Percentiles rank a stretch among this genome's conserved stretches.
These are phyloP conservation scores for Tricholauxania praeusta DNA, from an alignment of 2,888 invertebrate genomes.

Conservation along the genomic window DNA sequence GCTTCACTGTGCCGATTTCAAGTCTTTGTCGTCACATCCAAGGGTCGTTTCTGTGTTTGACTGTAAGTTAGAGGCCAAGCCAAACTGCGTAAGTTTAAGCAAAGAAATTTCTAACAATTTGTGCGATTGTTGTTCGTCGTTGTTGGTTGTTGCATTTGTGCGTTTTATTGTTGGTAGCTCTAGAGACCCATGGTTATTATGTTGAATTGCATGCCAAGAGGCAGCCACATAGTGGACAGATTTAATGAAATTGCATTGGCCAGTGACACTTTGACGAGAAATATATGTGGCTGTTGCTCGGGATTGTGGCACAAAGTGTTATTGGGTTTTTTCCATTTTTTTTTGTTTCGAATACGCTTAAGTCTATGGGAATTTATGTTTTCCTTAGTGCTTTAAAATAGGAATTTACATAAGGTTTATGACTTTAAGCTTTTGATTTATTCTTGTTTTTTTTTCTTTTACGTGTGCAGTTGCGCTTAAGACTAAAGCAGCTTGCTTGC, in stretches of 20 bases:
- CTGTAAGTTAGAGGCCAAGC: too few species aligned
- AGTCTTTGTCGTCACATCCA: too few species aligned
- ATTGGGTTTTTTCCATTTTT: background rate
- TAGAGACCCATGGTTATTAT: background rate
- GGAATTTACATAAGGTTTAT: constrained; percentile 1
- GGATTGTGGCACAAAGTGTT: background rate
- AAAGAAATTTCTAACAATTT: constrained; percentile 2
- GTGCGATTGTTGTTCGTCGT: background rate
- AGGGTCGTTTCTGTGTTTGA: too few species aligned
- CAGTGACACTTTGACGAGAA: constrained; percentile 15
- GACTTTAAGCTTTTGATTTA: background rate
- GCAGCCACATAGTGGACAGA: constrained; percentile 5
- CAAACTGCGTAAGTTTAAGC: too few species aligned
- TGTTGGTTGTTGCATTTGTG: constrained; percentile 6
- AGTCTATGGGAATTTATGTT: constrained; percentile 6
- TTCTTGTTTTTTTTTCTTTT: too few species aligned
- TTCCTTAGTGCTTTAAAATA: background rate
- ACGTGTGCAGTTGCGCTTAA: too few species aligned
- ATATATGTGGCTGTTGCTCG: background rate
- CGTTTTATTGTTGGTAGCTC: constrained; percentile 13
- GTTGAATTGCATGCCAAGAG: constrained; percentile 1
- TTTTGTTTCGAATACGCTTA: background rate
- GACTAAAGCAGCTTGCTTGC: too few species aligned
- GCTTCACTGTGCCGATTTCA: too few species aligned
- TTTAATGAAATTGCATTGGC: constrained; percentile 23